Evolutionary conservation across 2,888 invertebrate genomes (phyloP), one percentile per base, ranked within the genome.

Genomic region (Icerya purchasi): DNA sequence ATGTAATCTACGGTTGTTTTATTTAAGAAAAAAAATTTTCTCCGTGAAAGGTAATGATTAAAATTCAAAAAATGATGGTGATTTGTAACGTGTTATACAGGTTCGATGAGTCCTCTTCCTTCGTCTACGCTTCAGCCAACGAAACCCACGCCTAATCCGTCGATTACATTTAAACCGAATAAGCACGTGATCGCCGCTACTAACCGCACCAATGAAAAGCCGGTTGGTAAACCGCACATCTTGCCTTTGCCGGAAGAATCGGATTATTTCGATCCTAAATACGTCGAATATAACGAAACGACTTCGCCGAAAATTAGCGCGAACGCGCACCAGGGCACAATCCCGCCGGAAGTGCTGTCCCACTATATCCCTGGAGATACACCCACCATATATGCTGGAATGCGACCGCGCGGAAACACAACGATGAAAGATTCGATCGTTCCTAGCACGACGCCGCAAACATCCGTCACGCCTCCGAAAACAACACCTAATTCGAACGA

Each of bases 251-350:
- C 83, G 3, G 81, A 83, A 68, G 85, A 85, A 68, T 83, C 84
- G 1, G 86, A 88, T 68, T 86, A 86, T 67, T 83, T 85, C 66
- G 86, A 86, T 68, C 86, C 86, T 66, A 86, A 87, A 65, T 87
- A 86, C 68, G 77, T 84, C 1, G 87, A 87, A 69, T 84, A 84
- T 69, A 36, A 36, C 14, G 36, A 36, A 8, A 5, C 5, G 5
- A 36, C 5, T 36, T 36, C 36, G 36, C 14, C 36, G 5, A 36
- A 36, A 36, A 14, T 8, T 36, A 14, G 5, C 5, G 81, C 82
- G 5, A 79, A 80, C 59, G 36, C 22, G 22, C 50, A 36, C 22
- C 53, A 53, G 23, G 56, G 59, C n/a, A 49, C 62, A 14, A 65
- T 66, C 52, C 63, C 66, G 3, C 64, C 67, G 1, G 66, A 61